A percentile compares a stretch with the other conserved stretches of the same genome.
Evolutionary conservation across 1,140 invertebrate species (phyloP).

Genomic region (Drosophila santomea): DNA sequence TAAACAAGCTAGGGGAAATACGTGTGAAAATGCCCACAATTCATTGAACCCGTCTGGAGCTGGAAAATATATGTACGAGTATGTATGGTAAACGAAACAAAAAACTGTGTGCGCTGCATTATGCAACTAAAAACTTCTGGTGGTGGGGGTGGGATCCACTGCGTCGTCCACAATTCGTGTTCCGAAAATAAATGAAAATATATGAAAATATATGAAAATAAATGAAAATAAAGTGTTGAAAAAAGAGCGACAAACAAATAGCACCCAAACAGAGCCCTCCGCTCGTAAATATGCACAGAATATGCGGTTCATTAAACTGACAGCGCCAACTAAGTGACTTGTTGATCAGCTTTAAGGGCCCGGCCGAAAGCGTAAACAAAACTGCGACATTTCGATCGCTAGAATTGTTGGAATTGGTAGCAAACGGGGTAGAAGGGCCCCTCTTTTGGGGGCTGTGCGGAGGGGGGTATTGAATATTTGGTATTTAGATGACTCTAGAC

Average conservation of each 20-base stretch:
- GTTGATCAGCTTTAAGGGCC: conserved; percentile 52
- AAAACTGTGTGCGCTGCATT: conserved; percentile 49
- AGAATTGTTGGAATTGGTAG: neutral
- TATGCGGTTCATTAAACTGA: conserved; percentile 69
- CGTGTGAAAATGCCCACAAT: conserved; percentile 70
- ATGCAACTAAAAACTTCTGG: conserved; percentile 41
- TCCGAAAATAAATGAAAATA: conserved; percentile 5
- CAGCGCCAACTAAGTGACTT: conserved; percentile 16
- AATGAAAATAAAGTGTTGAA: neutral
- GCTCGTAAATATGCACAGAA: conserved; percentile 64
- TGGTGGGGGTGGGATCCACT: conserved; percentile 9
- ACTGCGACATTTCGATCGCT: conserved; percentile 63
- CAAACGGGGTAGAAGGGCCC: too few species aligned
- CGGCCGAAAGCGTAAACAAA: conserved; percentile 63
- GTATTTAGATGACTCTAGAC: neutral
- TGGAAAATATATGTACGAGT: neutral
- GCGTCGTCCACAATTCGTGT: conserved; percentile 23
- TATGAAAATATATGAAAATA: neutral
- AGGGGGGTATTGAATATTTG: neutral
- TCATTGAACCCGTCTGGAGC: conserved; percentile 63
- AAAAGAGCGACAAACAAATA: neutral
- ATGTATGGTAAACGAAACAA: conserved; percentile 3
- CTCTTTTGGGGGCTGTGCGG: neutral
- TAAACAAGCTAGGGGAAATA: conserved; percentile 19
- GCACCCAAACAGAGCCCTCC: neutral